Percentiles rank a stretch among this genome's conserved stretches.
These are phyloP conservation scores for Brachyrhaphis roseni DNA, from an alignment of 2,797 vertebrate species.

Conservation along the genomic window DNA sequence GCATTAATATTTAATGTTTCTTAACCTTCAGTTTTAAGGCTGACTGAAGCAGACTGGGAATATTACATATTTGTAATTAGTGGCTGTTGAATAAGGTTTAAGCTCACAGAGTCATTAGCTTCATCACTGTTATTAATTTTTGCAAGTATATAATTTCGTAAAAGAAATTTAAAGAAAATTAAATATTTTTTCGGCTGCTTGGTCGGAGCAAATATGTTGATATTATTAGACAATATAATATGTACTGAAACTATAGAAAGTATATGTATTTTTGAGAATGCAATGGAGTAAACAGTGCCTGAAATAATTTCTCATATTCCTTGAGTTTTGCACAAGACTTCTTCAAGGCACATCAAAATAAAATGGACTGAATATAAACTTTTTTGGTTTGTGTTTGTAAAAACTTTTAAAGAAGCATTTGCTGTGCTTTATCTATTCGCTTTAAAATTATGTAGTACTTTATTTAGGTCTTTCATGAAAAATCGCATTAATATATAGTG, in stretches of 20 bases:
- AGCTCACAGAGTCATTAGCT: conserved; percentile 75
- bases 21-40: conserved; percentile 79
- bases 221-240: conserved; percentile 52
- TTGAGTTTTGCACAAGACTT: neutral
- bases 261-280: conserved; percentile 11
- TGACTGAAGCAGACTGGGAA: conserved; percentile 73
- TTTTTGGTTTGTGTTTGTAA: neutral
- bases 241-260: conserved; percentile 42
- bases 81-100: conserved; percentile 69
- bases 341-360: conserved; percentile 10
- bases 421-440: neutral
- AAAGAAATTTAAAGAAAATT: conserved; percentile 57
- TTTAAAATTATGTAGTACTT: neutral
- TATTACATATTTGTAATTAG: conserved; percentile 83
- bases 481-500: neutral
- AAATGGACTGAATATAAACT: neutral
- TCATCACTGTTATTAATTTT: conserved; percentile 78
- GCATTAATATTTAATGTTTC: conserved; percentile 80
- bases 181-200: conserved; percentile 36
- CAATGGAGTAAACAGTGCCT: neutral
- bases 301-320: neutral
- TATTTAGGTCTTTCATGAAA: no score
- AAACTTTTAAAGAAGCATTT: neutral
- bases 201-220: conserved; percentile 63
- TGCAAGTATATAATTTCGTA: conserved; percentile 77